Evolutionary conservation across 2,797 vertebrate genomes (phyloP).

Genomic region (Labeo calbasu): DNA sequence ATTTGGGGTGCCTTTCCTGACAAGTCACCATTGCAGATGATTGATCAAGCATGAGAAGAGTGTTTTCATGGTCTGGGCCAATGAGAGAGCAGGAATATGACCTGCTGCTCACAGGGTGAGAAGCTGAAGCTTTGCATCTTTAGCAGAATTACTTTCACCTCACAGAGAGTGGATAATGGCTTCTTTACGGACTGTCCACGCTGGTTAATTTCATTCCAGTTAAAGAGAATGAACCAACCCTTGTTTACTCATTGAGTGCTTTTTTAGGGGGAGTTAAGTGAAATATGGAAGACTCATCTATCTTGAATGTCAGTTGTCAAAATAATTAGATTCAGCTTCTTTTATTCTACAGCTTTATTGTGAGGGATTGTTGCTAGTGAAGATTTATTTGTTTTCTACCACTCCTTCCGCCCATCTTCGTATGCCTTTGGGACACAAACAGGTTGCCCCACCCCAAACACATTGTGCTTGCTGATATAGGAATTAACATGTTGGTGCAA

Average conservation of each 20-base stretch:
- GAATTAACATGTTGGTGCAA: background rate
- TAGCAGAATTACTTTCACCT: constrained; percentile 81
- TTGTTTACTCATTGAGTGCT: constrained; percentile 43
- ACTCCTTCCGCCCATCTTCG: background rate
- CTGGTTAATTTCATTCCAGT: constrained; percentile 72
- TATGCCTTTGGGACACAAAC: background rate
- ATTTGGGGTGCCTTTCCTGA: constrained; percentile 24
- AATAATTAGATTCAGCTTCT: background rate
- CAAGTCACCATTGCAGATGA: constrained; percentile 69
- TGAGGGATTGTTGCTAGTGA: background rate
- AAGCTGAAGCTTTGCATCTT: constrained; percentile 73
- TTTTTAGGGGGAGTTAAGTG: constrained; percentile 10
- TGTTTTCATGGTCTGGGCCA: constrained; percentile 73
- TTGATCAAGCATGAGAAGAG: constrained; percentile 74
- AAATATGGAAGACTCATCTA: background rate
- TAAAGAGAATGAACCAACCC: constrained; percentile 65
- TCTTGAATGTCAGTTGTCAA: background rate
- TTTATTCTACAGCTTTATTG: background rate
- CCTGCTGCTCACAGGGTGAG: constrained; percentile 74
- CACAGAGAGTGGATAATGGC: constrained; percentile 75
- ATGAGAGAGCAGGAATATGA: constrained; percentile 73
- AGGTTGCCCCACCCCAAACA: background rate
- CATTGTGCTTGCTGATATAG: background rate
- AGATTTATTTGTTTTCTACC: background rate
- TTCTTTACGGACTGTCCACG: constrained; percentile 74